A percentile compares a stretch with the other conserved stretches of the same genome.
Evolutionary conservation across 2,888 invertebrate genomes (phyloP).

Genomic region (Rambutsinella grinnellia): DNA sequence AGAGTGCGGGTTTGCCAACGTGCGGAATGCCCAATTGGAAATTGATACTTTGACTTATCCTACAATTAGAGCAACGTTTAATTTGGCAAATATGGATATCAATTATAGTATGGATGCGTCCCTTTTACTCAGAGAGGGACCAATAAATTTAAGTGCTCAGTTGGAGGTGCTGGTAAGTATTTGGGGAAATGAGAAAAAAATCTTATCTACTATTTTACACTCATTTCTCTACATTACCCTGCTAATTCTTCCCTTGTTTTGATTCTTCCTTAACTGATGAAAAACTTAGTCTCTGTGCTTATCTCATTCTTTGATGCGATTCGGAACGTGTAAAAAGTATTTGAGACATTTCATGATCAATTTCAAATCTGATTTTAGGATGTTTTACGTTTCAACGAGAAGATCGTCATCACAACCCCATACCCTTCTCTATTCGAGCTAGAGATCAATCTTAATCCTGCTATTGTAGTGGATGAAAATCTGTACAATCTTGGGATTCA

Average conservation of each 20-base stretch:
- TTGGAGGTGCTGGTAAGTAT: conserved; percentile 63
- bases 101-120: conserved; percentile 64
- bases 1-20: conserved; percentile 48
- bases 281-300: too few species aligned
- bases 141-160: conserved; percentile 64
- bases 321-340: too few species aligned
- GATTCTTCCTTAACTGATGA: too few species aligned
- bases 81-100: conserved; percentile 72
- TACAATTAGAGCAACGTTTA: conserved; percentile 73
- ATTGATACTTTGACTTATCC: conserved; percentile 74
- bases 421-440: conserved; percentile 64
- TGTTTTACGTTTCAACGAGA: conserved; percentile 66
- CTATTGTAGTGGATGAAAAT: conserved; percentile 54
- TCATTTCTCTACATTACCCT: too few species aligned
- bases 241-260: too few species aligned
- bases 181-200: too few species aligned
- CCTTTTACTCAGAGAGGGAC: conserved; percentile 64
- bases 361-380: conserved; percentile 57
- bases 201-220: too few species aligned
- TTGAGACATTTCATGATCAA: neutral
- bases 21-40: conserved; percentile 69
- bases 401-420: conserved; percentile 65
- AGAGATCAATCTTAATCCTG: conserved; percentile 66
- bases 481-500: conserved; percentile 64
- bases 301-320: too few species aligned